phyloP scores from a whole-genome alignment of 1,140 invertebrate species.

The Heliconius nattereri region DNA sequence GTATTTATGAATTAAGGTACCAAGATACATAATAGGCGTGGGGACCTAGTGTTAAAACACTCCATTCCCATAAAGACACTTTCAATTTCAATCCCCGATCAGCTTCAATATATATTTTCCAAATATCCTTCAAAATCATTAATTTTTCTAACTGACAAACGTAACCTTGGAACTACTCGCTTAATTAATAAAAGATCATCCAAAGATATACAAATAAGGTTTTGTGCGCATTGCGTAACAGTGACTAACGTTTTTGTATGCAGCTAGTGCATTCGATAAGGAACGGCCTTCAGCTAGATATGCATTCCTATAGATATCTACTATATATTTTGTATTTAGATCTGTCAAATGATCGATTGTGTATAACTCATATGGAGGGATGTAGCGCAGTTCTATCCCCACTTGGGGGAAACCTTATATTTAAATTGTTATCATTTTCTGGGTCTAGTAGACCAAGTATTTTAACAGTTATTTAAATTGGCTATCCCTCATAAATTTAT shows the following conservation, averaged over 20 bases:
- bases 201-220: conserved; percentile 19
- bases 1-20: too few relatives aligned
- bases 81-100: too few relatives aligned
- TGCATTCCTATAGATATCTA: background rate
- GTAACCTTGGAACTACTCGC: conserved; percentile 12
- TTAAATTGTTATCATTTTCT: too few relatives aligned
- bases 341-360: background rate
- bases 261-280: conserved; percentile 44
- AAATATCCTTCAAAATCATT: background rate
- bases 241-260: conserved; percentile 48
- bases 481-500: too few relatives aligned
- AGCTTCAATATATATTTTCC: too few relatives aligned
- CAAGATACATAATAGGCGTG: too few relatives aligned
- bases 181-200: conserved; percentile 37
- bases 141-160: background rate
- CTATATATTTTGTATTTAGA: background rate
- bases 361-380: background rate
- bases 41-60: too few relatives aligned
- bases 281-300: conserved; percentile 42
- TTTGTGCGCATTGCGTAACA: conserved; percentile 45
- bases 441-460: too few relatives aligned
- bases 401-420: too few relatives aligned
- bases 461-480: too few relatives aligned
- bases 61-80: too few relatives aligned
- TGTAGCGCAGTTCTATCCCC: too few relatives aligned